Percentiles rank a stretch among this genome's conserved stretches.
Conservation (phyloP, 2,113 vertebrate genomes). For the Plotosus lineatus region DNA sequence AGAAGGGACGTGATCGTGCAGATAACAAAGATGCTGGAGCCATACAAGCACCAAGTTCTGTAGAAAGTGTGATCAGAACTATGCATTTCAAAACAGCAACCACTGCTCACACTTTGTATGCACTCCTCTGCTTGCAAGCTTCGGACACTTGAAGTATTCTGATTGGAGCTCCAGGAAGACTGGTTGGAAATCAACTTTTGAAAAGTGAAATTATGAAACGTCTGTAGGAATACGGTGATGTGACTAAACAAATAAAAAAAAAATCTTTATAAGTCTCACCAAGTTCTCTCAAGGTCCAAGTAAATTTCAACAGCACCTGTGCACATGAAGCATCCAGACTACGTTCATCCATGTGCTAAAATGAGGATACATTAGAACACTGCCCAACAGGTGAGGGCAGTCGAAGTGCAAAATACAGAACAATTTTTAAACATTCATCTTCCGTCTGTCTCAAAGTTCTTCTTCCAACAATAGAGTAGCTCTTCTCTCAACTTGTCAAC, state of each 20-base stretch:
- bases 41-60: neutral
- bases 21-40: neutral
- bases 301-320: too few relatives aligned
- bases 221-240: neutral
- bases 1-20: neutral
- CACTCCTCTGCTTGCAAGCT: neutral
- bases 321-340: too few relatives aligned
- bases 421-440: too few relatives aligned
- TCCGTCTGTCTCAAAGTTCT: too few relatives aligned
- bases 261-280: neutral
- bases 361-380: too few relatives aligned
- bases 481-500: too few relatives aligned
- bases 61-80: neutral
- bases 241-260: neutral
- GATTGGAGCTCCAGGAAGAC: too few relatives aligned
- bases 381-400: too few relatives aligned
- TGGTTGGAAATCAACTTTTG: neutral
- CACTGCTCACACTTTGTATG: neutral
- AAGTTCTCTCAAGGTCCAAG: too few relatives aligned
- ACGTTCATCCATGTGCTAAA: too few relatives aligned
- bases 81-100: neutral
- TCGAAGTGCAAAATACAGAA: too few relatives aligned
- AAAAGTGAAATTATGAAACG: neutral
- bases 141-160: neutral
- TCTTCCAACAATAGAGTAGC: too few relatives aligned